These are phyloP conservation scores for Porites australiensis DNA, from an alignment of 64 coral and sea anemone genomes.

Conservation along the genomic window DNA sequence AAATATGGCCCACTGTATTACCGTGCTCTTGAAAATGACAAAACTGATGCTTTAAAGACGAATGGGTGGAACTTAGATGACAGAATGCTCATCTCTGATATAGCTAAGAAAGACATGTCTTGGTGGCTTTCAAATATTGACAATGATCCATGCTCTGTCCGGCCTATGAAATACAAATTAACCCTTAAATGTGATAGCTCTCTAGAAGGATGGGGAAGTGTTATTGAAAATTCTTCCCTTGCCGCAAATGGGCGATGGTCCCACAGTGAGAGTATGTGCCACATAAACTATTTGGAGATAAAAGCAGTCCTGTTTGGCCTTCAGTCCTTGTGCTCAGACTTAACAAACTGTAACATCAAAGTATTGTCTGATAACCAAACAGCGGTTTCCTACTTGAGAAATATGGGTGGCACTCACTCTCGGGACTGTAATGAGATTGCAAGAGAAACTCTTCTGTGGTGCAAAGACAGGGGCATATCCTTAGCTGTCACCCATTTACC, in stretches of 20 bases:
- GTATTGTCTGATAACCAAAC: slow-evolving; percentile 43
- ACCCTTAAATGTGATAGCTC: slow-evolving; percentile 66
- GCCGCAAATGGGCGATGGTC: slow-evolving; percentile 5
- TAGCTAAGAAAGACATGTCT: slow-evolving; percentile 45
- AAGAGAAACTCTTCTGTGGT: slow-evolving; percentile 66
- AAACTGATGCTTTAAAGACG: slow-evolving; percentile 54
- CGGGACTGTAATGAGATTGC: slow-evolving; percentile 40
- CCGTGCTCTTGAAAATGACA: slow-evolving; percentile 47
- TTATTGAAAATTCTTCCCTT: slow-evolving; percentile 35
- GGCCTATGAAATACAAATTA: not conserved
- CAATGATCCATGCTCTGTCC: not conserved
- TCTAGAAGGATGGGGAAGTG: slow-evolving; percentile 58
- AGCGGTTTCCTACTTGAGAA: slow-evolving; percentile 61
- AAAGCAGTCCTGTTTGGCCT: slow-evolving; percentile 64
- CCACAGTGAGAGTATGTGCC: not conserved
- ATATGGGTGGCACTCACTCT: slow-evolving; percentile 84
- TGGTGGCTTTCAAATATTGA: slow-evolving; percentile 63
- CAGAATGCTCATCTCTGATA: slow-evolving; percentile 31
- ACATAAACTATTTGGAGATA: slow-evolving; percentile 69
- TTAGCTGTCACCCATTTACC: slow-evolving; percentile 66
- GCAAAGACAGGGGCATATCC: slow-evolving; percentile 55
- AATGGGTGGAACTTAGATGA: slow-evolving; percentile 33
- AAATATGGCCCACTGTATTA: slow-evolving; percentile 51
- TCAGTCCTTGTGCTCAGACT: slow-evolving; percentile 3
- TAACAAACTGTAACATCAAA: not conserved